Evolutionary conservation across 2,797 vertebrate genomes (phyloP).

Genomic region (Liasis olivaceus): DNA sequence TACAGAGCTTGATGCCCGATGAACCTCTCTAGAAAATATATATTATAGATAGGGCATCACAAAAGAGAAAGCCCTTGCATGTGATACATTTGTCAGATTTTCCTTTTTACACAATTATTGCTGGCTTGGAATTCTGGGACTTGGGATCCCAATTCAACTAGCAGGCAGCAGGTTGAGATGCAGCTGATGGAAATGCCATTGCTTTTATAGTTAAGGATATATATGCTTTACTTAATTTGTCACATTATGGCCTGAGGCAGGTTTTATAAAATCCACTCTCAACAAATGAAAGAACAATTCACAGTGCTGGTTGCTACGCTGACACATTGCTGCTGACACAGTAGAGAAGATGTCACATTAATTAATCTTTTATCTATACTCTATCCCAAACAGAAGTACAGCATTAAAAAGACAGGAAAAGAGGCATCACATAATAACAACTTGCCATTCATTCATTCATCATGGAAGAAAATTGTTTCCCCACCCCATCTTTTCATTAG

Average conservation of each 20-base stretch:
- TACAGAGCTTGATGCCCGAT: not conserved
- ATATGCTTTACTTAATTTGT: conserved; percentile 7
- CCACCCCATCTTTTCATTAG: not conserved
- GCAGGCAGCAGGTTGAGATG: not conserved
- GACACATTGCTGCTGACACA: conserved; percentile 1
- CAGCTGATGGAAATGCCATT: not conserved
- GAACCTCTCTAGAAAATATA: not conserved
- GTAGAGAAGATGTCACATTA: not conserved
- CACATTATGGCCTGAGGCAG: not conserved
- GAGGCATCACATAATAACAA: not conserved
- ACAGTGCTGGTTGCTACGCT: not conserved
- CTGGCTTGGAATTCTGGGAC: not conserved
- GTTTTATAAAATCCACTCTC: conserved; percentile 16
- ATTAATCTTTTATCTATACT: not conserved
- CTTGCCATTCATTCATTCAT: not conserved
- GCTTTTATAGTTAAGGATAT: not conserved
- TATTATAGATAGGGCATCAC: not conserved
- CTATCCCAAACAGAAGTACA: not conserved
- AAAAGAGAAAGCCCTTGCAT: not conserved
- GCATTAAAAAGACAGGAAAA: not conserved
- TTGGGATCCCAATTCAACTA: not conserved
- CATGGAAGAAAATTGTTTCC: not conserved
- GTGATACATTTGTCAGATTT: not conserved
- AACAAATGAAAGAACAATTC: not conserved
- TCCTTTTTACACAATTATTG: not conserved